Base-by-base conservation (phyloP, 2,888 invertebrate species). In the Tenthredo distinguenda region DNA sequence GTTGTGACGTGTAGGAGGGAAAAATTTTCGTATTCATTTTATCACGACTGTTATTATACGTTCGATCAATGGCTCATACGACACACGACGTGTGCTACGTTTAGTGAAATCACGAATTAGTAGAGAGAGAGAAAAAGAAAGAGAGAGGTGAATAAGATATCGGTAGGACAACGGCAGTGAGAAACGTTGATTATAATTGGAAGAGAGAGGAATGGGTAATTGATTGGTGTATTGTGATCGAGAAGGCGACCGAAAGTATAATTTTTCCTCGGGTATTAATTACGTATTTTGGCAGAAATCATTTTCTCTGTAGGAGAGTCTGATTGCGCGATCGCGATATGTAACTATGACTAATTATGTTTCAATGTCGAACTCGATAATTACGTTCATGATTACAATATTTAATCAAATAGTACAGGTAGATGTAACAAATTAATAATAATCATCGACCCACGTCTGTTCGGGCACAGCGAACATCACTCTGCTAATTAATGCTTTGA, bases 211-310 rank as follows among this genome's bases (percentile, higher is more conserved):
- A 21, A 43, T 21, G 43, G 43, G 43, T 10, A 43, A 74, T 74
- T 74, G 72, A 74, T 74, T 74, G 40, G 72, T 74, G 21, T n/a
- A 74, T 74, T 43, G 43, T 74, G 40, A 74, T 43, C 10, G 43
- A 43, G 43, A n/a, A 26, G 72, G 10, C 5, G 9, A 43, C 72
- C n/a, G 37, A 40, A 71, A 26, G 62, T 62, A 26, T 62, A 62
- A 62, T 62, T 62, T 62, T 62, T 12, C 10, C 34, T n/a, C 34
- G n/a, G 26, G 21, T 26, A 81, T 74, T 50, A 84, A 84, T 86
- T 85, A 76, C 47, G 26, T 50, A 43, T 68, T 26, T 83, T 76
- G 74, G 12, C 43, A 15, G 72, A 47, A 85, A 83, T 85, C 82
- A 85, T 77, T 86, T 47, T 26, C 40, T 71, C 9, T 62, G 43